phyloP scores from a whole-genome alignment of 2,888 invertebrate species.

The Sarcophaga carnaria region DNA sequence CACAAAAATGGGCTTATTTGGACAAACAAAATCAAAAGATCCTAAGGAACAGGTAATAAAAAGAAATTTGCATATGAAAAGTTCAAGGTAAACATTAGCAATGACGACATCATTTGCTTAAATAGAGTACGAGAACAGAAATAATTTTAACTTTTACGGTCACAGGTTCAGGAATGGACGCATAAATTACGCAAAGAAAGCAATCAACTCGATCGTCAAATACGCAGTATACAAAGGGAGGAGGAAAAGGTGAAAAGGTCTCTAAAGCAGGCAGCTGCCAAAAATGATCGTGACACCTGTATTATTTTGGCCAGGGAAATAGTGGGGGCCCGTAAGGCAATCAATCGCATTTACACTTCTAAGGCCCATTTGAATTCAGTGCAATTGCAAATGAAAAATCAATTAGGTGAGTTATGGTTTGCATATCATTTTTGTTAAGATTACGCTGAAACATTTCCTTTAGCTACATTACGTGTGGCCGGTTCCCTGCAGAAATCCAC shows the following conservation, averaged over 20 bases:
- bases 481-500: slow-evolving; percentile 97
- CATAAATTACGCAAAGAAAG: slow-evolving; percentile 97
- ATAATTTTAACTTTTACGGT: background rate
- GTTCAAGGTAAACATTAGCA: slow-evolving; percentile 32
- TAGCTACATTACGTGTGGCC: slow-evolving; percentile 96
- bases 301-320: slow-evolving; percentile 96
- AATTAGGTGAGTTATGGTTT: slow-evolving; percentile 86
- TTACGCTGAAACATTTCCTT: slow-evolving; percentile 63
- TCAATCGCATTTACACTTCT: slow-evolving; percentile 95
- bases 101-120: slow-evolving; percentile 59
- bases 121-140: slow-evolving; percentile 56
- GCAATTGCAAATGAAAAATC: slow-evolving; percentile 98
- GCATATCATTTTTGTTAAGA: background rate
- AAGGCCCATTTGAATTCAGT: slow-evolving; percentile 99
- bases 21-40: slow-evolving; percentile 91
- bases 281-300: slow-evolving; percentile 96
- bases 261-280: slow-evolving; percentile 97
- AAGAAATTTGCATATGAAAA: background rate
- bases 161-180: slow-evolving; percentile 97
- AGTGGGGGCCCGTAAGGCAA: slow-evolving; percentile 92
- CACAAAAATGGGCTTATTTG: slow-evolving; percentile 84
- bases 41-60: slow-evolving; percentile 92
- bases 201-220: slow-evolving; percentile 96
- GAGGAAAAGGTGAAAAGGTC: slow-evolving; percentile 97
- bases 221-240: slow-evolving; percentile 97